Base-by-base conservation (phyloP, 2,797 vertebrate species). In the Eupleurogrammus muticus region DNA sequence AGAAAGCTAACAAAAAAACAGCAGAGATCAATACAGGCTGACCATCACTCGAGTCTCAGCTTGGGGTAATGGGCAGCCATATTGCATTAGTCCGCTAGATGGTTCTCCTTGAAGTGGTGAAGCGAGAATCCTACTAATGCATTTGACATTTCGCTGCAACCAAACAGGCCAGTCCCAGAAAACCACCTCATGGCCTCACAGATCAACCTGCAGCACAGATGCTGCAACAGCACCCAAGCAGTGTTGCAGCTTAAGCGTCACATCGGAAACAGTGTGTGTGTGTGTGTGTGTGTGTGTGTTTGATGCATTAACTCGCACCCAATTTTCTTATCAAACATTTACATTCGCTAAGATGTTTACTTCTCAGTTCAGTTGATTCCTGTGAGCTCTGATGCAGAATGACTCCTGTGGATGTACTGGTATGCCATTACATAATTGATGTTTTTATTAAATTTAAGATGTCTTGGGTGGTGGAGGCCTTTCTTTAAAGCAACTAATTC, bases 71-170 rank as follows among this genome's bases (percentile, higher is more conserved):
- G 91, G 91, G 86, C 54, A 83, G 81, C 88, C 87, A 88, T 90
- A 93, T 92, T 92, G 90, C 91, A 93, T 93, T 93, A 92, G 89
- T 75, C 75, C 19, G 19, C 75, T 77, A 77, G 87, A 89, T 83
- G 87, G 80, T 80, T 91, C 90, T 89, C 77, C 89, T 92, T 91
- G 87, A 89, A 92, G 90, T 91, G 90, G 89, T 80, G 86, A 88
- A 82, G 85, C 79, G 81, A 90, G 90, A 87, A 88, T 89, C 78
- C 82, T 83, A 70, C 90, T 92, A 92, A 93, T 92, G 92, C 89
- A 86, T 92, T 85, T 91, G 90, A 91, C 90, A 90, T 90, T 90
- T 91, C 65, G 64, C 69, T 73, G 77, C 79, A 82, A 79, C 80
- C 70, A 70, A 83, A 82, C 81, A 77, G 50, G 23, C 79, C 64